Percentiles rank a stretch among this genome's conserved stretches.
Evolutionary conservation across 2,888 invertebrate genomes (phyloP).

Genomic region (Ommatoiulus sabulosus): DNA sequence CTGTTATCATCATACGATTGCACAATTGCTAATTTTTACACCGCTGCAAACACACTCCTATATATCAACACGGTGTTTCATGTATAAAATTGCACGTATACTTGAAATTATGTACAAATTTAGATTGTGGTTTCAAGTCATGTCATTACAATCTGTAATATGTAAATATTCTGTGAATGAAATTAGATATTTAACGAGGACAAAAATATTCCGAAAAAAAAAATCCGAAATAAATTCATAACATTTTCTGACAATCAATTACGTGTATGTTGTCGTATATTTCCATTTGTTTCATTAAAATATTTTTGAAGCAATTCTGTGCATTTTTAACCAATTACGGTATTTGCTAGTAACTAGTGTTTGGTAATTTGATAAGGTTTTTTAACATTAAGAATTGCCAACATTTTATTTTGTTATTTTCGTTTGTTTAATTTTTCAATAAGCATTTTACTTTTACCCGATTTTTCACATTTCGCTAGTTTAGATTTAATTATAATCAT

Average conservation of each 20-base stretch:
- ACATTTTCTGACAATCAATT: constrained; percentile 42
- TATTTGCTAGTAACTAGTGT: too few species aligned
- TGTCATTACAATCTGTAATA: constrained; percentile 1
- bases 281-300: neutral
- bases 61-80: constrained; percentile 33
- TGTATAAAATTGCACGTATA: neutral
- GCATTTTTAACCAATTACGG: too few species aligned
- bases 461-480: too few species aligned
- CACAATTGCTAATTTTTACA: neutral
- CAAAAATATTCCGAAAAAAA: constrained; percentile 23
- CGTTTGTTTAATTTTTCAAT: too few species aligned
- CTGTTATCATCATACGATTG: neutral
- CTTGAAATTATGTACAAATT: constrained; percentile 43
- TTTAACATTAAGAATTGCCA: too few species aligned
- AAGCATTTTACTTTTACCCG: too few species aligned
- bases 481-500: too few species aligned
- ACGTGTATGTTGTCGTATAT: neutral
- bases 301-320: too few species aligned
- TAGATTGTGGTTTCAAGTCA: constrained; percentile 30
- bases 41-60: neutral
- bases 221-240: constrained; percentile 13
- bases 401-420: too few species aligned
- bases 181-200: constrained; percentile 10
- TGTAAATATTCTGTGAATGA: constrained; percentile 30
- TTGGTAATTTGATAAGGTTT: too few species aligned